Evolutionary conservation across 2,113 vertebrate genomes (phyloP).

Genomic region (Catharus bicknelli): DNA sequence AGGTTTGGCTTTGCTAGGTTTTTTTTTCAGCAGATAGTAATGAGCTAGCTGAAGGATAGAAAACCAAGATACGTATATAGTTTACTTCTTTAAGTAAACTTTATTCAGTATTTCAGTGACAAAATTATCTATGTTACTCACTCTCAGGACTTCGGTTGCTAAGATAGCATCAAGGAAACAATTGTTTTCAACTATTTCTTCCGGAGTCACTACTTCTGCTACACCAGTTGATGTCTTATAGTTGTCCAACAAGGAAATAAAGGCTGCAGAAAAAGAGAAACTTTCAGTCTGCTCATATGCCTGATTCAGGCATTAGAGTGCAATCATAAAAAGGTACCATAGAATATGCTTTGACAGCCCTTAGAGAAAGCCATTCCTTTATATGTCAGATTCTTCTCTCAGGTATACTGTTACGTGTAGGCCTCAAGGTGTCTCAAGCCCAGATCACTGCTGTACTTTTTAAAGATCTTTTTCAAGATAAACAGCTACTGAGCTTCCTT

Average conservation of each 20-base stretch:
- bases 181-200: conserved; percentile 77
- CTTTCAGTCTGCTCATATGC: neutral
- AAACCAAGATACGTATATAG: neutral
- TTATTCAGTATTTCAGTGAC: neutral
- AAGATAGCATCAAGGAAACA: conserved; percentile 80
- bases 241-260: conserved; percentile 82
- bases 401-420: neutral
- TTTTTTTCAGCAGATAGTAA: conserved; percentile 77
- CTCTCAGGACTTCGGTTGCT: conserved; percentile 83
- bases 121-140: conserved; percentile 16
- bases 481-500: neutral
- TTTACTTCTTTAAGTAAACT: neutral
- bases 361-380: neutral
- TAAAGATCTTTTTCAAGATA: neutral
- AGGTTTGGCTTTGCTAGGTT: conserved; percentile 63
- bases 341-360: neutral
- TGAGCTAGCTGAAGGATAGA: conserved; percentile 75
- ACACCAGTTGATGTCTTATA: conserved; percentile 79
- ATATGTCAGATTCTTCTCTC: neutral
- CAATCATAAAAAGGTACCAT: neutral
- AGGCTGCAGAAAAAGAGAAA: conserved; percentile 69
- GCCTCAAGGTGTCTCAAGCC: neutral
- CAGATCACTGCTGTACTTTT: neutral
- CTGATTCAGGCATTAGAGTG: neutral
- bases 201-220: conserved; percentile 75